phyloP scores from a whole-genome alignment of 2,113 vertebrate species.

The Turdus rufiventris region DNA sequence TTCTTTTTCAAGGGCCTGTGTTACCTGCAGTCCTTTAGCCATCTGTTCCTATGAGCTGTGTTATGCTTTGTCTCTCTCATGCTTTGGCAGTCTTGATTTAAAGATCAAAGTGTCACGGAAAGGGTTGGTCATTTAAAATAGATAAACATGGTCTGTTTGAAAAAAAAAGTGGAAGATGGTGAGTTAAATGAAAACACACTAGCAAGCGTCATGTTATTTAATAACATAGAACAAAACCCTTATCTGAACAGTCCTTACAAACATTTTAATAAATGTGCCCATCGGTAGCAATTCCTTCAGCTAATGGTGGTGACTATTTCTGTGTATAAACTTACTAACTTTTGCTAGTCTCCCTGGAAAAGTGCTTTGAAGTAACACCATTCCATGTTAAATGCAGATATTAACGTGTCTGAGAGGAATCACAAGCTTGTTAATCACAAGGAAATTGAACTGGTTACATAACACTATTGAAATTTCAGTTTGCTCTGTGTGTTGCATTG shows the following conservation, averaged over 20 bases:
- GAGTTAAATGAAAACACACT: background rate
- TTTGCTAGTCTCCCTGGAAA: background rate
- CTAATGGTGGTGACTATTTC: background rate
- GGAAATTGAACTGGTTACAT: background rate
- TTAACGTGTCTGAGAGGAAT: background rate
- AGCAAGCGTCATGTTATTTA: background rate
- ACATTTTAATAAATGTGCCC: background rate
- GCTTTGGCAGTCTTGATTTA: background rate
- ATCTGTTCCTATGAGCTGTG: background rate
- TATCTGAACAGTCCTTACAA: background rate
- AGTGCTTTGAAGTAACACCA: background rate
- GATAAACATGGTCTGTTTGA: background rate
- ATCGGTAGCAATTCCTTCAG: background rate
- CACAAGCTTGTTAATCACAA: background rate
- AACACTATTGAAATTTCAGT: background rate
- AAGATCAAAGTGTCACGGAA: background rate
- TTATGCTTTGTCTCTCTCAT: background rate
- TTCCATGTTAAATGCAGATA: background rate
- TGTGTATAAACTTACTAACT: background rate
- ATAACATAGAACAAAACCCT: background rate
- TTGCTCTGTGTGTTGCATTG: background rate
- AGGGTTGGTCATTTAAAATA: background rate
- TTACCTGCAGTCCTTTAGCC: background rate
- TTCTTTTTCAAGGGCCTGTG: background rate
- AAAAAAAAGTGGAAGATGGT: background rate